Percentiles rank a stretch among this genome's conserved stretches.
Evolutionary conservation across 1,140 invertebrate genomes (phyloP).

Genomic region (Drosophila nannoptera): DNA sequence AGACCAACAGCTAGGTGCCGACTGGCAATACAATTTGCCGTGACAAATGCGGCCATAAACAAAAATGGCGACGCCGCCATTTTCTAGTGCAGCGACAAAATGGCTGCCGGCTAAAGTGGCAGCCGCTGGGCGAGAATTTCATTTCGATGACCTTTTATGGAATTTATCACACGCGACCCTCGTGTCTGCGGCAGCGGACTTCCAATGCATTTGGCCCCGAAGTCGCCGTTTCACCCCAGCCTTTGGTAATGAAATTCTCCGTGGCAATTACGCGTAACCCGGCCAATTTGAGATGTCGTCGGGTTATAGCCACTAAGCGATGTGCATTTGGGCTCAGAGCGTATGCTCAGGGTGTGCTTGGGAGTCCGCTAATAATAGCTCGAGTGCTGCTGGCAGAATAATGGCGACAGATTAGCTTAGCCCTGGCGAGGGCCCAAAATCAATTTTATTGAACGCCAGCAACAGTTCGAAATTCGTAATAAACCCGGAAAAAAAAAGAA

Average conservation of each 20-base stretch:
- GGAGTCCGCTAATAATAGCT: constrained; percentile 45
- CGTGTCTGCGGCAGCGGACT: constrained; percentile 2
- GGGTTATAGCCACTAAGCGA: constrained; percentile 14
- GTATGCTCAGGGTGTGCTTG: constrained; percentile 16
- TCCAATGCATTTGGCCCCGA: constrained; percentile 24
- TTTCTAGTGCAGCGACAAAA: constrained; percentile 69
- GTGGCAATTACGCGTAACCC: constrained; percentile 57
- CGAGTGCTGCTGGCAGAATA: constrained; percentile 39
- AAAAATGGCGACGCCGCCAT: constrained; percentile 64
- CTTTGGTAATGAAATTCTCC: constrained; percentile 68
- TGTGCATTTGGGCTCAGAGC: constrained; percentile 22
- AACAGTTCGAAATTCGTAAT: constrained; percentile 22
- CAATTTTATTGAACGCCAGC: constrained; percentile 43
- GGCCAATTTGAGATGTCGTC: constrained; percentile 32
- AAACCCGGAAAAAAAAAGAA: constrained; percentile 18
- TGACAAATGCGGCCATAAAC: constrained; percentile 70
- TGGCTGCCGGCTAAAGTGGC: constrained; percentile 52
- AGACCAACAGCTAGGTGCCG: constrained; percentile 18
- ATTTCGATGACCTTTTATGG: constrained; percentile 63
- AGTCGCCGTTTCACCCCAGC: constrained; percentile 11
- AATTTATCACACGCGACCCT: constrained; percentile 64
- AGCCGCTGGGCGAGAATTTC: constrained; percentile 60
- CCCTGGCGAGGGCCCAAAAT: constrained; percentile 31
- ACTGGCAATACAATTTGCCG: constrained; percentile 66
- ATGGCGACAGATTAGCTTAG: background rate